These are phyloP conservation scores for Falco cherrug DNA, from an alignment of 2,797 vertebrate species.

Conservation along the genomic window DNA sequence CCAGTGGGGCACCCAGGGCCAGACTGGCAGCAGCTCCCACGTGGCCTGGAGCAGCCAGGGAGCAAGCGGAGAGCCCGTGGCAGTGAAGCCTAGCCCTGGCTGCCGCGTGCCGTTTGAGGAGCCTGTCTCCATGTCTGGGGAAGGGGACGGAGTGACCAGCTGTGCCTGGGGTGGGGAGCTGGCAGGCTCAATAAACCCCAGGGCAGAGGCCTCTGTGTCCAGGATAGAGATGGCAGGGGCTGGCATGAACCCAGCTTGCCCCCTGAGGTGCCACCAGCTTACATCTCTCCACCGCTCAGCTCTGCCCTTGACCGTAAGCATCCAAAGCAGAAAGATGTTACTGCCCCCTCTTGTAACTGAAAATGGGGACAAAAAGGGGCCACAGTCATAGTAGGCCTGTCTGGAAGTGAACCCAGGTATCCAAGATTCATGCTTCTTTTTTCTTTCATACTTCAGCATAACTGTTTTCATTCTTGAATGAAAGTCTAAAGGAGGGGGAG, in stretches of 20 bases:
- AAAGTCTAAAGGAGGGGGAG: neutral
- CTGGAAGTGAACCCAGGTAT: neutral
- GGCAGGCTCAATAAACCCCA: neutral
- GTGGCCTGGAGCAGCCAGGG: rapidly evolving
- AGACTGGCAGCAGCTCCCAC: neutral
- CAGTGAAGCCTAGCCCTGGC: neutral
- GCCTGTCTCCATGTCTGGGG: neutral
- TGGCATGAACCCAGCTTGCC: neutral
- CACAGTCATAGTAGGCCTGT: neutral
- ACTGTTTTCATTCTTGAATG: neutral
- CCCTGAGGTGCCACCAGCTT: neutral
- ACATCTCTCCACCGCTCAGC: neutral
- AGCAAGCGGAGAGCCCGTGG: neutral
- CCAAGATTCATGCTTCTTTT: neutral
- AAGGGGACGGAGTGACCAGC: neutral
- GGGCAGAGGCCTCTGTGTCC: neutral
- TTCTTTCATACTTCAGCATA: neutral
- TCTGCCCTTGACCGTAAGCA: neutral
- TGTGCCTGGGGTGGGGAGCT: neutral
- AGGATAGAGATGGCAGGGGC: neutral
- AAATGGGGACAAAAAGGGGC: neutral
- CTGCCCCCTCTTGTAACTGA: neutral
- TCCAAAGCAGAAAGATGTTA: neutral
- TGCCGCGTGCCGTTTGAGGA: neutral
- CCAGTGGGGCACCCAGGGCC: rapidly evolving